A percentile compares a stretch with the other conserved stretches of the same genome.
phyloP scores from a whole-genome alignment of 1,140 invertebrate species.

The Pogonognathellus flavescens region DNA sequence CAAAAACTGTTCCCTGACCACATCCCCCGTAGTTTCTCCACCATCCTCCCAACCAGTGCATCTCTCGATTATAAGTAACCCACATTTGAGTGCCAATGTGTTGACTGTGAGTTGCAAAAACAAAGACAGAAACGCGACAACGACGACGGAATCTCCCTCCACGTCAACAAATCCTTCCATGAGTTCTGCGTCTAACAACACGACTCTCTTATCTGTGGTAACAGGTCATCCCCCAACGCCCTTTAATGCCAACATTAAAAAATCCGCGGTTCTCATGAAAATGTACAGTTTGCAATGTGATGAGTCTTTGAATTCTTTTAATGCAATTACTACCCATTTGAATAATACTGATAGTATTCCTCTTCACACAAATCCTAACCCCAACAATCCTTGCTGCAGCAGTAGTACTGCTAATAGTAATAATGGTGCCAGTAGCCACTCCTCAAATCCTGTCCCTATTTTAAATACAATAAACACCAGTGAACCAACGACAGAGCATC shows the following conservation, averaged over 20 bases:
- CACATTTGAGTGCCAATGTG: neutral
- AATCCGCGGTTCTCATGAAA: conserved; percentile 53
- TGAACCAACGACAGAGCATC: too few relatives aligned
- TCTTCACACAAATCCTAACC: neutral
- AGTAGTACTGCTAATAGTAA: too few relatives aligned
- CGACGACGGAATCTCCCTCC: neutral
- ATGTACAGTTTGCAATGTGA: conserved; percentile 61
- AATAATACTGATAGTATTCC: neutral
- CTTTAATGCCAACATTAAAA: conserved; percentile 41
- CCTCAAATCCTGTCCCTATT: too few relatives aligned
- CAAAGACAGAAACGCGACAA: conserved; percentile 11
- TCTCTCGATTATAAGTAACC: conserved; percentile 1
- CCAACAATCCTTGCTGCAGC: neutral
- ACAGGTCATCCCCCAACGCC: neutral
- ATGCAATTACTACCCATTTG: neutral
- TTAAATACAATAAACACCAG: too few relatives aligned
- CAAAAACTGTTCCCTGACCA: neutral
- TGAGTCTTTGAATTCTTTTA: neutral
- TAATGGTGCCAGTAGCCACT: too few relatives aligned
- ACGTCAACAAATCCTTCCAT: neutral
- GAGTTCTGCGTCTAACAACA: neutral
- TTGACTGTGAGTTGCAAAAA: conserved; percentile 4
- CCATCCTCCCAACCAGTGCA: neutral
- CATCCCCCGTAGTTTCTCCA: neutral
- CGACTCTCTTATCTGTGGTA: conserved; percentile 10